These are phyloP conservation scores for Abrostola tripartita DNA, from an alignment of 2,888 invertebrate genomes.

Conservation along the genomic window DNA sequence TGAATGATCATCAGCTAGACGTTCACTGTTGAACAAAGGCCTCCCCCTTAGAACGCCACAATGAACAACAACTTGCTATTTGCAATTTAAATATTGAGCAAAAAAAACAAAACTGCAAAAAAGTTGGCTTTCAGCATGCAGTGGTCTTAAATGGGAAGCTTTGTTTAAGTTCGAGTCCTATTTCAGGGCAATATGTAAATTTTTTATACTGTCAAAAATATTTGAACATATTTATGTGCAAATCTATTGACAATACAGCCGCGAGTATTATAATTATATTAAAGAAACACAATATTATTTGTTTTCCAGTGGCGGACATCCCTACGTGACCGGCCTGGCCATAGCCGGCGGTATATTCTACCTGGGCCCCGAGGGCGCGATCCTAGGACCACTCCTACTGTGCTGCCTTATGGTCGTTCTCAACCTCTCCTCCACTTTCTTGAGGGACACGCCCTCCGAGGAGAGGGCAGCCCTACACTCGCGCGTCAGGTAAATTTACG, in stretches of 20 bases:
- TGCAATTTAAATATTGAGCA: background rate
- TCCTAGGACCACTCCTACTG: slow-evolving; percentile 97
- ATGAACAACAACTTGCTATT: too few species aligned
- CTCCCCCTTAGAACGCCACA: too few species aligned
- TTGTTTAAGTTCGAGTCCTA: too few species aligned
- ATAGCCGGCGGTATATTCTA: slow-evolving; percentile 99
- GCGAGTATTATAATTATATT: too few species aligned
- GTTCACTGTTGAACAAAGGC: too few species aligned
- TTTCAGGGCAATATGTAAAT: too few species aligned
- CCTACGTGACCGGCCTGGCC: slow-evolving; percentile 98
- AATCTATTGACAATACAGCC: too few species aligned
- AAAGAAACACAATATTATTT: too few species aligned
- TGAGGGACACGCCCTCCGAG: slow-evolving; percentile 90
- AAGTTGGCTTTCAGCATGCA: background rate
- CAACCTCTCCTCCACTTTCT: slow-evolving; percentile 92
- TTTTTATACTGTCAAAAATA: too few species aligned
- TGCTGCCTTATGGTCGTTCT: slow-evolving; percentile 98
- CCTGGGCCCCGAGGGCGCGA: slow-evolving; percentile 98
- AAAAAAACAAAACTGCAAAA: background rate
- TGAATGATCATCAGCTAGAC: too few species aligned
- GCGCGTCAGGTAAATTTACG: slow-evolving; percentile 81
- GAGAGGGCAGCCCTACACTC: slow-evolving; percentile 86
- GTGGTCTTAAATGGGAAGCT: too few species aligned
- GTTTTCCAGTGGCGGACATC: slow-evolving; percentile 94
- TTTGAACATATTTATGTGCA: too few species aligned